These are phyloP conservation scores for Sinocyclocheilus rhinocerous DNA, from an alignment of 2,113 vertebrate species.

Conservation along the genomic window DNA sequence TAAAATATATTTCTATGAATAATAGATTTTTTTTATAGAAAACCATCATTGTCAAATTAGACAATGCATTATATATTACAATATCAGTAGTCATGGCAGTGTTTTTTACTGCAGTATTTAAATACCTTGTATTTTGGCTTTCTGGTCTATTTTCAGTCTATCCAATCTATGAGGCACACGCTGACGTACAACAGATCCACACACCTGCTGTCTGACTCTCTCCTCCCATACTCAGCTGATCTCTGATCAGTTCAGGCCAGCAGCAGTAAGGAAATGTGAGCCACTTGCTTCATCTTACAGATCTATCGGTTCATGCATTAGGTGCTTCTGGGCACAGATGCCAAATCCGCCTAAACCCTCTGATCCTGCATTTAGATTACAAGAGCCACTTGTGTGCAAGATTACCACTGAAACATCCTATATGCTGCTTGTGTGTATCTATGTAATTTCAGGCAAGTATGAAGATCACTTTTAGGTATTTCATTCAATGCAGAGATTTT, in stretches of 20 bases:
- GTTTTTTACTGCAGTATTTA: not conserved
- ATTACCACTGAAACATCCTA: slow-evolving; percentile 60
- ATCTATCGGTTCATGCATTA: not conserved
- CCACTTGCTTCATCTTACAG: slow-evolving; percentile 31
- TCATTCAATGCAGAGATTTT: not conserved
- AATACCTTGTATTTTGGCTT: not conserved
- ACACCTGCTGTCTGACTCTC: slow-evolving; percentile 42
- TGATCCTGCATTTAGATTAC: slow-evolving; percentile 54
- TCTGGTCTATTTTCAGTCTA: not conserved
- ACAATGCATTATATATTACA: not conserved
- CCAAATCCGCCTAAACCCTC: slow-evolving; percentile 38
- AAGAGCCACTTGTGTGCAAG: slow-evolving; percentile 69
- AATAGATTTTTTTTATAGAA: not conserved
- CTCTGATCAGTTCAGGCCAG: slow-evolving; percentile 37
- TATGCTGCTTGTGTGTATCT: slow-evolving; percentile 29
- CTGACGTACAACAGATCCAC: slow-evolving; percentile 16
- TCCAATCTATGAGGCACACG: not conserved
- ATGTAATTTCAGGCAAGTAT: not conserved
- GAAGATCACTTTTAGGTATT: not conserved
- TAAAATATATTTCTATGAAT: not conserved
- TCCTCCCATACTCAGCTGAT: not conserved
- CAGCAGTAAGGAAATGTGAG: slow-evolving; percentile 38
- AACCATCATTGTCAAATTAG: not conserved
- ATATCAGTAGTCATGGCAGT: not conserved
- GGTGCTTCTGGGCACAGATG: slow-evolving; percentile 37